Conservation (phyloP, 2,888 invertebrate species). For the Lacanobia wlatinum region DNA sequence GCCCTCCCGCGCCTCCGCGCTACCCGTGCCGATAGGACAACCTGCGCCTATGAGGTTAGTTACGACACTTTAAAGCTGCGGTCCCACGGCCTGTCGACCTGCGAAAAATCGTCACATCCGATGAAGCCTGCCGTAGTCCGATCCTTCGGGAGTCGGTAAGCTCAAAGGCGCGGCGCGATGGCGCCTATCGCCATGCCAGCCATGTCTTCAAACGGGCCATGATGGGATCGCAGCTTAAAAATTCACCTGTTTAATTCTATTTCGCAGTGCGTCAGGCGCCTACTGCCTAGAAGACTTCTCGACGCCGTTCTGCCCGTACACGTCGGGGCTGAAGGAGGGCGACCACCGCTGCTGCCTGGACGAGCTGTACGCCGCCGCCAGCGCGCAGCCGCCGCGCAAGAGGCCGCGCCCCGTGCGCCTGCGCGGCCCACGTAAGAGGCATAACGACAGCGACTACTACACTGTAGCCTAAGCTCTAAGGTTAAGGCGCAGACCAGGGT, state of each 20-base stretch:
- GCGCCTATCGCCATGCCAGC: no score
- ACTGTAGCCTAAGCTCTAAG: slow-evolving; percentile 12
- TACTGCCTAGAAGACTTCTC: slow-evolving; percentile 92
- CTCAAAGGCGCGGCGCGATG: no score
- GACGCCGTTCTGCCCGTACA: slow-evolving; percentile 93
- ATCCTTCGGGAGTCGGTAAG: no score
- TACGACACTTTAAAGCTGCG: neutral
- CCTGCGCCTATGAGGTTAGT: slow-evolving; percentile 93
- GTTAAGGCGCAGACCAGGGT: neutral
- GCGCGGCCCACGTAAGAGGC: slow-evolving; percentile 73
- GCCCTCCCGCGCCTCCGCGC: slow-evolving; percentile 85
- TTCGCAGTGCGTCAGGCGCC: slow-evolving; percentile 92
- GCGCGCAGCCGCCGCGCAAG: slow-evolving; percentile 78
- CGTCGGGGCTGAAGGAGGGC: slow-evolving; percentile 91
- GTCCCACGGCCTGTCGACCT: no score
- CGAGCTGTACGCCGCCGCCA: slow-evolving; percentile 82
- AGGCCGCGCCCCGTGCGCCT: slow-evolving; percentile 75
- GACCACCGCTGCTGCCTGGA: slow-evolving; percentile 93
- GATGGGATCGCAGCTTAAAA: no score
- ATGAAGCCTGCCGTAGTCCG: no score
- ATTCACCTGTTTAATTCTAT: neutral
- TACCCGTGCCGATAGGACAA: slow-evolving; percentile 92
- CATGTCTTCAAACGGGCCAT: no score
- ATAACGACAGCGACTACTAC: slow-evolving; percentile 48
- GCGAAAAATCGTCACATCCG: no score